These are phyloP conservation scores for Eidolon dupreanum DNA, from an alignment of 2,797 vertebrate species.

Conservation along the genomic window DNA sequence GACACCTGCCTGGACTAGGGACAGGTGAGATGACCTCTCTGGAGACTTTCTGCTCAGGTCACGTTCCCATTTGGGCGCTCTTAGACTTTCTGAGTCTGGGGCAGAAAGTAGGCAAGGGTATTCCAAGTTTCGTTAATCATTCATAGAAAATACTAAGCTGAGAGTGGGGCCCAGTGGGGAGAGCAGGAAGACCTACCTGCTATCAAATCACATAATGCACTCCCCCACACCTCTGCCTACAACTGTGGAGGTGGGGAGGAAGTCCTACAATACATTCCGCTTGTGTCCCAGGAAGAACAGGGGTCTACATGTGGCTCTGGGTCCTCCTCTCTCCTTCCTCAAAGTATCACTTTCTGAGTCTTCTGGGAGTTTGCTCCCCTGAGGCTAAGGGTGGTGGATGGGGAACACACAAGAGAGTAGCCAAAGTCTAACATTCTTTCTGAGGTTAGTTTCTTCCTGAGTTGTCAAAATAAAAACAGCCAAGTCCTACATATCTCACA, in stretches of 20 bases:
- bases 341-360: not conserved
- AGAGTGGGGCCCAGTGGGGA: not conserved
- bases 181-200: not conserved
- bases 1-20: not conserved
- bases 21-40: not conserved
- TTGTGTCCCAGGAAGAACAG: constrained; percentile 90
- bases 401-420: constrained; percentile 60
- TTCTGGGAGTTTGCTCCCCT: constrained; percentile 32
- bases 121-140: not conserved
- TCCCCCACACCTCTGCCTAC: not conserved
- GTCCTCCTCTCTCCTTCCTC: constrained; percentile 80
- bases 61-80: not conserved
- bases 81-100: not conserved
- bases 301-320: constrained; percentile 75
- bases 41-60: not conserved
- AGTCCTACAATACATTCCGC: constrained; percentile 98
- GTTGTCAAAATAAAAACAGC: constrained; percentile 82
- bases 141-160: not conserved
- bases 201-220: not conserved
- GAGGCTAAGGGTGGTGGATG: too few species aligned
- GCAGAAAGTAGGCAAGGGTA: not conserved
- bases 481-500: constrained; percentile 85
- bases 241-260: not conserved
- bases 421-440: constrained; percentile 84
- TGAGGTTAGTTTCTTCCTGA: constrained; percentile 93